phyloP scores from a whole-genome alignment of 2,113 vertebrate genomes.

The Neoarius graeffei region DNA sequence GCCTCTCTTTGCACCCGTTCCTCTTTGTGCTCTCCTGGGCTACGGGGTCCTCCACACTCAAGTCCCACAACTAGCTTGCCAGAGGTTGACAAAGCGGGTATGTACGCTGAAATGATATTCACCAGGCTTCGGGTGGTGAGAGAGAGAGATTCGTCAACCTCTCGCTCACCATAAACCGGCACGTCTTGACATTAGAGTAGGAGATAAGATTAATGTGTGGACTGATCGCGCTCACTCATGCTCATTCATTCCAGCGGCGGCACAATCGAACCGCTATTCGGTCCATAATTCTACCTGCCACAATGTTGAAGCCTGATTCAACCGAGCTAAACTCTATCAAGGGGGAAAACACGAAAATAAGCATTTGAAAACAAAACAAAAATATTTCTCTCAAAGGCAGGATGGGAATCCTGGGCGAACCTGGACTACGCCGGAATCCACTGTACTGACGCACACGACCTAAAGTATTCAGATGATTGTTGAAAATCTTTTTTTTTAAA shows the following conservation, averaged over 20 bases:
- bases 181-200: slow-evolving; percentile 36
- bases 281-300: slow-evolving; percentile 37
- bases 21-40: not conserved
- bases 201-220: slow-evolving; percentile 54
- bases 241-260: slow-evolving; percentile 52
- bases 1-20: slow-evolving; percentile 2
- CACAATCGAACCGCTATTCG: slow-evolving; percentile 46
- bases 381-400: not conserved
- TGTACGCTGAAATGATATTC: slow-evolving; percentile 13
- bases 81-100: slow-evolving; percentile 10
- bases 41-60: not conserved
- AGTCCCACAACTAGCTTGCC: not conserved
- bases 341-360: slow-evolving; percentile 5
- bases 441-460: not conserved
- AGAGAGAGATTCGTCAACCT: slow-evolving; percentile 8
- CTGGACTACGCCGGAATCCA: not conserved
- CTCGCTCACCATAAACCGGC: slow-evolving; percentile 31
- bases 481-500: not conserved
- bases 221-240: slow-evolving; percentile 39
- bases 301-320: not conserved
- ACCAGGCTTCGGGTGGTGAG: slow-evolving; percentile 6
- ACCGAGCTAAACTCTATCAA: slow-evolving; percentile 14
- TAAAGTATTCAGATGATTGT: not conserved
- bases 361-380: not conserved
- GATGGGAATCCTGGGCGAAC: not conserved